These are phyloP conservation scores for Trachurus trachurus DNA, from an alignment of 2,797 vertebrate species.

Conservation along the genomic window DNA sequence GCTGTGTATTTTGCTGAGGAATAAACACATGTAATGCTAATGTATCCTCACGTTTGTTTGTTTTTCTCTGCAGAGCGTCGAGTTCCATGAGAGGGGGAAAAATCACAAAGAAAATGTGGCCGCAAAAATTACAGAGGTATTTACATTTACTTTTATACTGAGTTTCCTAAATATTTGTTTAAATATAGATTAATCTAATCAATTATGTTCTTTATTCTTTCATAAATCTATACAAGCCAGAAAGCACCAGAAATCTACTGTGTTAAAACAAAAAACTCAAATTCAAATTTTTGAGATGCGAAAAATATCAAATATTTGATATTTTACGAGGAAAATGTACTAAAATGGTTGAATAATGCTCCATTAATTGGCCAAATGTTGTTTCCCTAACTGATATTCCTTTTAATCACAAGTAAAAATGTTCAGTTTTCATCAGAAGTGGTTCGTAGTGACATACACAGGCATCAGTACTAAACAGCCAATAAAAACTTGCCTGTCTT, in stretches of 20 bases:
- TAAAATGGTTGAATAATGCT: not conserved
- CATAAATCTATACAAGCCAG: no score
- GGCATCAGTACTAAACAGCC: not conserved
- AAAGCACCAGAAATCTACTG: no score
- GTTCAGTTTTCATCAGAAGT: not conserved
- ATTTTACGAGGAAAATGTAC: not conserved
- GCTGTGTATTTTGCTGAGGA: not conserved
- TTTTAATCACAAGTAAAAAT: not conserved
- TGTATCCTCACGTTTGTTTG: conserved; percentile 19
- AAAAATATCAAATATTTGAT: not conserved
- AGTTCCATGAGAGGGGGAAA: conserved; percentile 99
- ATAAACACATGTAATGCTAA: not conserved
- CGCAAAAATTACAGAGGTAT: conserved; percentile 96
- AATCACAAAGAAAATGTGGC: conserved; percentile 99
- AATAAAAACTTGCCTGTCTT: conserved; percentile 36
- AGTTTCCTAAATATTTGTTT: no score
- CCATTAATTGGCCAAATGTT: no score
- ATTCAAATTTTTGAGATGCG: not conserved
- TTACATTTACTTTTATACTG: not conserved
- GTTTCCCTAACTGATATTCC: not conserved
- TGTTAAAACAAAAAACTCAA: no score
- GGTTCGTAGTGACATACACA: not conserved
- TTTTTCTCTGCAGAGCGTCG: conserved; percentile 89
- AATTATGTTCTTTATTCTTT: no score
- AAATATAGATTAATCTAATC: no score